A percentile compares a stretch with the other conserved stretches of the same genome.
phyloP scores from a whole-genome alignment of 1,140 invertebrate species.

The Platorchestia sp. region DNA sequence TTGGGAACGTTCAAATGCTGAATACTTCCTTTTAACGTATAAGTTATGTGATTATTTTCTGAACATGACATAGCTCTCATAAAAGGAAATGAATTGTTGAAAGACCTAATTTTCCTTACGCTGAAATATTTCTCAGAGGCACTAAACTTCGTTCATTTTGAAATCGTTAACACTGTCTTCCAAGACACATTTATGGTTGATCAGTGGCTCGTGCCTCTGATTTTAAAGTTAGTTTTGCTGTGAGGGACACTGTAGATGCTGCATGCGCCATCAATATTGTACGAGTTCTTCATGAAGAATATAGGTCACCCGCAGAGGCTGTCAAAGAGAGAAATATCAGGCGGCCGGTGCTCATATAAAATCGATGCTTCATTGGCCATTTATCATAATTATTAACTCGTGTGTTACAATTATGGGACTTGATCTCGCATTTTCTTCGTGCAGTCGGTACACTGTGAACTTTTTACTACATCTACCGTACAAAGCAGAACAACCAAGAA shows the following conservation, averaged over 20 bases:
- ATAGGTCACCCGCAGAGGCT: slow-evolving; percentile 28
- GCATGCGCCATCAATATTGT: not conserved
- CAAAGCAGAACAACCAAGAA: not conserved
- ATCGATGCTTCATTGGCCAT: slow-evolving; percentile 27
- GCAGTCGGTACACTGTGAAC: not conserved
- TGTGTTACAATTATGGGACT: not conserved
- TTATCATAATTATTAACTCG: slow-evolving; percentile 41
- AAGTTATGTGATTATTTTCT: not conserved
- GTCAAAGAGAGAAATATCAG: slow-evolving; percentile 34
- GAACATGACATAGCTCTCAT: not conserved
- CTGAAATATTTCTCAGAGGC: not conserved
- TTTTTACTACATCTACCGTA: not conserved
- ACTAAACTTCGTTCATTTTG: not conserved
- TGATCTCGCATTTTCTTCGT: not conserved
- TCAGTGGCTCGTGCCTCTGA: not conserved
- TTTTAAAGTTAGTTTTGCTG: not conserved
- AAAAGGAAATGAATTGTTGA: not conserved
- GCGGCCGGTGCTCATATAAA: not conserved
- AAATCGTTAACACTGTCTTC: not conserved
- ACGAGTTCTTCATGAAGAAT: slow-evolving; percentile 3
- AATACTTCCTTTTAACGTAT: not conserved
- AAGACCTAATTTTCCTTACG: not conserved
- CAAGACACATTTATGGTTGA: not conserved
- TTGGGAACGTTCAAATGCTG: not conserved
- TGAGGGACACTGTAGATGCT: not conserved